These are phyloP conservation scores for Tetramorium simillimum DNA, from an alignment of 1,140 invertebrate species.

Conservation along the genomic window DNA sequence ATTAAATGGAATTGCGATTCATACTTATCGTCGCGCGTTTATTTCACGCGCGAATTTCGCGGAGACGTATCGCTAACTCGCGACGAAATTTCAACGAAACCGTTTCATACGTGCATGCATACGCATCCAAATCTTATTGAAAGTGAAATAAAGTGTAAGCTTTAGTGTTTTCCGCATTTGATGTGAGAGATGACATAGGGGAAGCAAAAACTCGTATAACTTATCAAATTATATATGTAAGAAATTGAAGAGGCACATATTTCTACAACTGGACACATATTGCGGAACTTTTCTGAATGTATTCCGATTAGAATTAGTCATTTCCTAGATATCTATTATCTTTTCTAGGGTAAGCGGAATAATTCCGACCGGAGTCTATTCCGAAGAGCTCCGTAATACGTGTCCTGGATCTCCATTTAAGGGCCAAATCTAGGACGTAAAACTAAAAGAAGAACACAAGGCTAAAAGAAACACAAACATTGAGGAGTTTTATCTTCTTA, in stretches of 20 bases:
- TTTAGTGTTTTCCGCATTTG: neutral
- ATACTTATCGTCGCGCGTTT: constrained; percentile 34
- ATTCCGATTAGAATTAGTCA: too few species aligned
- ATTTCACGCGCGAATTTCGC: constrained; percentile 16
- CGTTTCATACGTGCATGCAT: neutral
- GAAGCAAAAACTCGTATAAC: neutral
- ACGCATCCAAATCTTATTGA: neutral
- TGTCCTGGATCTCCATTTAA: neutral
- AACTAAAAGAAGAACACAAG: neutral
- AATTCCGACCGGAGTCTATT: too few species aligned
- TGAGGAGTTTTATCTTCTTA: neutral
- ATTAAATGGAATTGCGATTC: constrained; percentile 54
- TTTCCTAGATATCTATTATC: too few species aligned
- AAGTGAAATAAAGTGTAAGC: neutral
- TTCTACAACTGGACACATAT: neutral
- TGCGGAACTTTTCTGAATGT: too few species aligned
- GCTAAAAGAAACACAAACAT: neutral
- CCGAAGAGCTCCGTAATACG: too few species aligned
- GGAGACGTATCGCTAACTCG: constrained; percentile 44
- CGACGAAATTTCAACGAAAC: constrained; percentile 36
- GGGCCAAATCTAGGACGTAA: neutral
- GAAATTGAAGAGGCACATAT: neutral
- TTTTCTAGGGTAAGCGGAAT: too few species aligned
- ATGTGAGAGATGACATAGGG: constrained; percentile 36
- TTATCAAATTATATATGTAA: neutral